Percentiles rank a stretch among this genome's conserved stretches.
Evolutionary conservation across 2,797 vertebrate species (phyloP).

Genomic region (Tinamus major): DNA sequence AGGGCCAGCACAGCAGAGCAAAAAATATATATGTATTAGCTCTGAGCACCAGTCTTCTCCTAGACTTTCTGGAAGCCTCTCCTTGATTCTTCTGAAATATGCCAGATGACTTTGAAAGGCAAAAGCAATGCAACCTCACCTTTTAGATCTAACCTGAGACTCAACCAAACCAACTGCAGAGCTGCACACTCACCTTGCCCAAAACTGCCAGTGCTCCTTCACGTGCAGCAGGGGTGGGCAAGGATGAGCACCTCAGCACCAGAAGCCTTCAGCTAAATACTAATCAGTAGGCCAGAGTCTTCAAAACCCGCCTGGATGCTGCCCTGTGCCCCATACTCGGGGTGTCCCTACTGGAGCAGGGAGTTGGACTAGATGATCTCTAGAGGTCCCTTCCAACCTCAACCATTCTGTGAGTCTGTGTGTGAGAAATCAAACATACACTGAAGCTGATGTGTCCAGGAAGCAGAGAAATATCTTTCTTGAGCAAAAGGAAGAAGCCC

Average conservation of each 20-base stretch:
- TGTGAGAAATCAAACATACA: background rate
- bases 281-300: no score
- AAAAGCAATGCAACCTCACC: background rate
- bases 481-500: background rate
- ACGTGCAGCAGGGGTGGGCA: background rate
- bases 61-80: background rate
- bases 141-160: background rate
- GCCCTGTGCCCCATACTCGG: no score
- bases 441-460: background rate
- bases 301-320: no score
- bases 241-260: background rate
- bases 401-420: no score
- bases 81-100: background rate
- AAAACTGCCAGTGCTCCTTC: background rate
- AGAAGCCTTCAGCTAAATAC: background rate
- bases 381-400: no score
- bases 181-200: background rate
- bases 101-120: background rate
- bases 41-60: background rate
- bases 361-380: no score
- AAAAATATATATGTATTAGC: background rate
- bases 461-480: background rate
- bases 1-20: background rate
- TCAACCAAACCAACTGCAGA: background rate
- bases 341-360: no score